Evolutionary conservation across 1,140 invertebrate genomes (phyloP).

Genomic region (Brachionus paranguensis): DNA sequence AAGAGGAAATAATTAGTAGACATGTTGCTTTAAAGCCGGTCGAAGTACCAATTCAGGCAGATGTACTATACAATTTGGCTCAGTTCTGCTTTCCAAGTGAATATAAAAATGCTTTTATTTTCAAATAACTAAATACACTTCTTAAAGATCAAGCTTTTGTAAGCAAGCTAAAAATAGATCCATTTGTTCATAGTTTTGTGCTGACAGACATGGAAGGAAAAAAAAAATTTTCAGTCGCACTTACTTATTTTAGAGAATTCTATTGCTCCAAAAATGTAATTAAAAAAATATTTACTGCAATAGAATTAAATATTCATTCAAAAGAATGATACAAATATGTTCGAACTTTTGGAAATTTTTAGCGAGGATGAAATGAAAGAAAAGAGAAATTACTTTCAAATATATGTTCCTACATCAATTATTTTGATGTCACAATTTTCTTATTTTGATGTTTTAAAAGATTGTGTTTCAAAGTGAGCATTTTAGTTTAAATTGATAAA

Average conservation of each 20-base stretch:
- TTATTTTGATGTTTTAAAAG: conserved; percentile 20
- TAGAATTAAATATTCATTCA: neutral
- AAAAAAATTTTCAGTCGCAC: neutral
- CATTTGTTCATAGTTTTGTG: conserved; percentile 9
- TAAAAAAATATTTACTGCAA: neutral
- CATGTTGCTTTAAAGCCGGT: neutral
- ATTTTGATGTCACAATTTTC: conserved; percentile 21
- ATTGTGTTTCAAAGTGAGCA: neutral
- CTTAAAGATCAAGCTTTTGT: neutral
- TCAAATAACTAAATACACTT: neutral
- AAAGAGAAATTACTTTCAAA: conserved; percentile 10
- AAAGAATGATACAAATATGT: neutral
- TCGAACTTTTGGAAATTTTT: neutral
- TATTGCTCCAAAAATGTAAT: conserved; percentile 20
- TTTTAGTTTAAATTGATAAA: neutral
- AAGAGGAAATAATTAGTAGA: neutral
- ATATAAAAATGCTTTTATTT: neutral
- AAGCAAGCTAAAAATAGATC: neutral
- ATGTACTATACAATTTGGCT: conserved; percentile 22
- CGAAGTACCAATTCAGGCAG: conserved; percentile 7
- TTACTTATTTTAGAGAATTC: conserved; percentile 15
- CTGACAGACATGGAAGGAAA: conserved; percentile 26
- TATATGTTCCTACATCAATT: conserved; percentile 33
- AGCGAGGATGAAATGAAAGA: conserved; percentile 4
- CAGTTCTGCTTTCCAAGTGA: conserved; percentile 34